A percentile compares a stretch with the other conserved stretches of the same genome.
phyloP scores from a whole-genome alignment of 2,888 invertebrate genomes.

The Malacosoma neustria region DNA sequence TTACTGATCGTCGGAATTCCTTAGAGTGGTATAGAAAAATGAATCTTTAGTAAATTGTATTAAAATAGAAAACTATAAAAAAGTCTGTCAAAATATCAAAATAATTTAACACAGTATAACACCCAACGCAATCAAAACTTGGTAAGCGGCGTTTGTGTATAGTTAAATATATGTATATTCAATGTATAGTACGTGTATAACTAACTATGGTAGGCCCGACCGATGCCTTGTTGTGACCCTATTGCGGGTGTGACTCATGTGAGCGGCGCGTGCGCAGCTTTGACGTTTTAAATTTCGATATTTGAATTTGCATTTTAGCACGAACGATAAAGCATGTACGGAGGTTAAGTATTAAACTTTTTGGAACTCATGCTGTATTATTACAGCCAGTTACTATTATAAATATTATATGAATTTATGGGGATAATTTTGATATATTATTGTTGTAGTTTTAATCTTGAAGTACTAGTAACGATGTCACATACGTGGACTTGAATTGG shows the following conservation, averaged over 20 bases:
- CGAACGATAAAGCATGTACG: constrained; percentile 43
- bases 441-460: too few species aligned
- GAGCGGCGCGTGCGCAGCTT: constrained; percentile 58
- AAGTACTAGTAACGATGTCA: too few species aligned
- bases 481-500: too few species aligned
- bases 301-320: constrained; percentile 38
- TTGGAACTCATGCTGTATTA: background rate
- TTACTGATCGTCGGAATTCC: too few species aligned
- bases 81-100: constrained; percentile 34
- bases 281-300: constrained; percentile 55
- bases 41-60: too few species aligned
- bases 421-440: too few species aligned
- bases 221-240: constrained; percentile 54
- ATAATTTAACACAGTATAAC: constrained; percentile 20
- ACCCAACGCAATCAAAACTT: constrained; percentile 56
- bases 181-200: constrained; percentile 23
- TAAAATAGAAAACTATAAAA: too few species aligned
- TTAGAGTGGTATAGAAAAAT: too few species aligned
- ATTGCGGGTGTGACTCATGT: constrained; percentile 66
- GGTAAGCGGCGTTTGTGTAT: constrained; percentile 40
- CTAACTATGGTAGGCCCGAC: constrained; percentile 27
- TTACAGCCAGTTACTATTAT: too few species aligned
- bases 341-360: constrained; percentile 7
- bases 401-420: too few species aligned
- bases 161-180: constrained; percentile 25